These are phyloP conservation scores for Schrankia costaestrigalis DNA, from an alignment of 2,888 invertebrate genomes.

Conservation along the genomic window DNA sequence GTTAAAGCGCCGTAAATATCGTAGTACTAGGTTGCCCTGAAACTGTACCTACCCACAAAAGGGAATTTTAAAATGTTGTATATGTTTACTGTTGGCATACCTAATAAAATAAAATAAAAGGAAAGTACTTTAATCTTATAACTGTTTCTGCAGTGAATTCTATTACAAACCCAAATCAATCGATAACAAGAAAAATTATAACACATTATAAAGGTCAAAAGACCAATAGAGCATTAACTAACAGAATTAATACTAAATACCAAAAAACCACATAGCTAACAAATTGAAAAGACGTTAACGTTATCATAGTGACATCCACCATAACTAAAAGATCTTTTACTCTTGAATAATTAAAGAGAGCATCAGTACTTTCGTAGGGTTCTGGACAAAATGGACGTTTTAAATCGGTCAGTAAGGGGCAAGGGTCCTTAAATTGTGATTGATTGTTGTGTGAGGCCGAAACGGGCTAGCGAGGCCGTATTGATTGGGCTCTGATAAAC, in stretches of 20 bases:
- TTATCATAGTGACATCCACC: slow-evolving; percentile 39
- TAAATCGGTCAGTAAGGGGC: slow-evolving; percentile 54
- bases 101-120: no score
- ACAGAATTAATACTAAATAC: slow-evolving; percentile 27
- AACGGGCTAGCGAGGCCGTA: slow-evolving; percentile 49
- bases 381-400: slow-evolving; percentile 37
- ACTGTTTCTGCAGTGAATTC: no score
- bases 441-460: slow-evolving; percentile 51
- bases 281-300: slow-evolving; percentile 34
- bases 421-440: slow-evolving; percentile 70
- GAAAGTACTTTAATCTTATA: no score
- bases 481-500: slow-evolving; percentile 57
- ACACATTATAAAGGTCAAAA: slow-evolving; percentile 6
- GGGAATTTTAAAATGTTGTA: no score
- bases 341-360: slow-evolving; percentile 10
- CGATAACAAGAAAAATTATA: neutral
- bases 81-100: no score
- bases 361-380: slow-evolving; percentile 8
- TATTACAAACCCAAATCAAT: no score
- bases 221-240: slow-evolving; percentile 17
- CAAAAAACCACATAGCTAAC: slow-evolving; percentile 43
- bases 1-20: no score
- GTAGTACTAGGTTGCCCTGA: no score
- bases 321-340: slow-evolving; percentile 18
- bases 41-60: no score